These are phyloP conservation scores for Pomatorhinus ruficollis DNA, from an alignment of 2,113 vertebrate genomes.

Conservation along the genomic window DNA sequence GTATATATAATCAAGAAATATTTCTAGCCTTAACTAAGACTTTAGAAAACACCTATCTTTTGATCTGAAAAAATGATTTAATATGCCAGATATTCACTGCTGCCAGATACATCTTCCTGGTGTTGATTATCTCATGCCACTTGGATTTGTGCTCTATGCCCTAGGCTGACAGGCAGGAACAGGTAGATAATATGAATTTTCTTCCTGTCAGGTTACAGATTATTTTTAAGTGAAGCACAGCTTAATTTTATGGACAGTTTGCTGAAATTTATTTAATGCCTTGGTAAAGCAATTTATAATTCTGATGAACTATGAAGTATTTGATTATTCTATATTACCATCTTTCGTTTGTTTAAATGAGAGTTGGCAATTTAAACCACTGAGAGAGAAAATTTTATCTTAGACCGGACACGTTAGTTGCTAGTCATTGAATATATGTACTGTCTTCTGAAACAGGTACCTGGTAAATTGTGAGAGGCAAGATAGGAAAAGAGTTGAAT, in stretches of 20 bases:
- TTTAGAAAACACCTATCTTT: not conserved
- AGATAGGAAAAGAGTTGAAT: not conserved
- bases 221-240: not conserved
- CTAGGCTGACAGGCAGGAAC: not conserved
- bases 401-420: not conserved
- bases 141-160: not conserved
- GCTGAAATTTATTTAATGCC: not conserved
- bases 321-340: not conserved
- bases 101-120: not conserved
- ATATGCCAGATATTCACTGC: not conserved
- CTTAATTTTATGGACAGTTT: not conserved
- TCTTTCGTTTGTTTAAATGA: not conserved
- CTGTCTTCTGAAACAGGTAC: not conserved
- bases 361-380: not conserved
- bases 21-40: not conserved
- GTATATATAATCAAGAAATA: not conserved
- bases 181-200: not conserved
- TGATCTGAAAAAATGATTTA: not conserved
- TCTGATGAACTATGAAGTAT: not conserved
- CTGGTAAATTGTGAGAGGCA: not conserved
- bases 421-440: not conserved
- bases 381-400: not conserved
- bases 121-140: not conserved
- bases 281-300: not conserved
- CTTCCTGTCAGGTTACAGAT: not conserved